Conservation (phyloP, 2,797 vertebrate species). For the Margarornis squamiger region DNA sequence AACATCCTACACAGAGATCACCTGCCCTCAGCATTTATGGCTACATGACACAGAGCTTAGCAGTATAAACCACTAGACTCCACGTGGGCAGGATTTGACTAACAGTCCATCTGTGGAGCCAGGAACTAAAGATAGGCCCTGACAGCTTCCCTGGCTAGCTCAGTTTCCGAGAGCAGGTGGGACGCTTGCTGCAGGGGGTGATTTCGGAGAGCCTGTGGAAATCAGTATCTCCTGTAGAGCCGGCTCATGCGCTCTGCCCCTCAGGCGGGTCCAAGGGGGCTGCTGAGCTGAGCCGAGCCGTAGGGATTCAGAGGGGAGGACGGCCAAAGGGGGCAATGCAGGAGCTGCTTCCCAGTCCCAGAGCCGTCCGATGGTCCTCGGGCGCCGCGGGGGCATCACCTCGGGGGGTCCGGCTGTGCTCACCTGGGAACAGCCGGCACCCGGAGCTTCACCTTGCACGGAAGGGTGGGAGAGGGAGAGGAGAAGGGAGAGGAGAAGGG, state of each 20-base stretch:
- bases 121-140: neutral
- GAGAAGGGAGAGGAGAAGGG: too few relatives aligned
- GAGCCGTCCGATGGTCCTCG: neutral
- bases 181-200: neutral
- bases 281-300: neutral
- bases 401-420: neutral
- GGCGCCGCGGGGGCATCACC: neutral
- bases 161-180: neutral
- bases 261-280: neutral
- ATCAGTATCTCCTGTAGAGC: neutral
- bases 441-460: neutral
- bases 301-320: too few relatives aligned
- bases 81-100: conserved; percentile 37
- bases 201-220: neutral
- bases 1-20: neutral
- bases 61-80: neutral
- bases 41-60: neutral
- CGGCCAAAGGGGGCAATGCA: neutral
- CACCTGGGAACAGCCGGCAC: neutral
- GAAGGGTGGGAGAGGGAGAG: neutral
- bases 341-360: neutral
- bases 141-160: neutral
- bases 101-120: conserved; percentile 29
- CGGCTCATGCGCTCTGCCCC: neutral
- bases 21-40: neutral